Evolutionary conservation across 2,888 invertebrate species (phyloP).

Genomic region (Stegophylla sp.): DNA sequence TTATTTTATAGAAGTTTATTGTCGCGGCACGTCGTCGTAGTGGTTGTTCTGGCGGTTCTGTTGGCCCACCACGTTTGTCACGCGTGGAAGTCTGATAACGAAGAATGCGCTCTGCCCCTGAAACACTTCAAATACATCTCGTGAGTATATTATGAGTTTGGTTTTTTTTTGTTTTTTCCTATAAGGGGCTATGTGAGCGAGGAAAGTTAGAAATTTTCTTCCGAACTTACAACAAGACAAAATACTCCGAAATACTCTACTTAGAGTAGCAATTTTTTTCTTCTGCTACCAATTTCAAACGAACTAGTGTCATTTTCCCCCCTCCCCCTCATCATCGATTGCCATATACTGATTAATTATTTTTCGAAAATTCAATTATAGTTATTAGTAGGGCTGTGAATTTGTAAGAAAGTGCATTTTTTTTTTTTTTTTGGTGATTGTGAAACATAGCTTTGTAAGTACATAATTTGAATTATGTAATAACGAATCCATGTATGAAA

Average conservation of each 20-base stretch:
- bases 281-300: not conserved
- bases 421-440: too few species aligned
- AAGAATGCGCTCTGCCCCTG: constrained; percentile 43
- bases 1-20: constrained; percentile 35
- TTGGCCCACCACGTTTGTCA: not conserved
- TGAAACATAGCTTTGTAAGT: too few species aligned
- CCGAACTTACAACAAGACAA: constrained; percentile 34
- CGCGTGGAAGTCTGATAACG: constrained; percentile 39
- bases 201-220: constrained; percentile 53
- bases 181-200: not conserved
- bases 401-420: too few species aligned
- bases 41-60: not conserved
- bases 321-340: too few species aligned
- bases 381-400: too few species aligned
- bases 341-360: too few species aligned
- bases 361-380: too few species aligned
- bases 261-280: not conserved
- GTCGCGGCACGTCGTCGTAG: not conserved
- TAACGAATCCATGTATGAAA: too few species aligned
- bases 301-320: not conserved
- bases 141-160: constrained; percentile 16
- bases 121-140: constrained; percentile 54
- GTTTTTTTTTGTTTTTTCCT: not conserved
- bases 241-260: not conserved
- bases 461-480: too few species aligned